Base-by-base conservation (phyloP, 2,113 vertebrate genomes). In the Oreochromis aureus region DNA sequence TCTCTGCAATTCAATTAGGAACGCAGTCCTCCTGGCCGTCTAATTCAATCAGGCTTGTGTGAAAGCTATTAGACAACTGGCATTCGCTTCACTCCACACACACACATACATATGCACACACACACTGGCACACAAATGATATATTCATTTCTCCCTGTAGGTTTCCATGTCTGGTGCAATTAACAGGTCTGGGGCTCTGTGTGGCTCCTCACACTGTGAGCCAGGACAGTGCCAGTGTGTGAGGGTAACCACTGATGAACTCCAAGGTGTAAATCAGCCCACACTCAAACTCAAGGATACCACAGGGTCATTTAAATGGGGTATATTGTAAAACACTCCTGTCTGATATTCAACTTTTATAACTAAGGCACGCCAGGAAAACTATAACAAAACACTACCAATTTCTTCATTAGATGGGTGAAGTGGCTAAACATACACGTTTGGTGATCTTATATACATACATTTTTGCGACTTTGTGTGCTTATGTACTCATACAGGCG, bases 31-130 rank as follows among this genome's bases (percentile, higher is more conserved):
- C 83, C 90, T 93, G 81, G 86, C 89, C 91, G 55, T 87, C 95
- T 96, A 96, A 96, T 97, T 96, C 94, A 96, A 96, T 97, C 94
- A 96, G 87, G 94, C 92, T 92, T 94, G 95, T 96, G 96, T 94
- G 94, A 96, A 96, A 95, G 95, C 95, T 95, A 97, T 96, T 96
- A 96, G 93, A 94, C 91, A 90, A 94, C 95, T 95, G 94, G 95
- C 93, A 94, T 96, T 95, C 83, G 84, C 88, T 92, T 94, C 93
- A 95, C 90, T 92, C 89, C 78, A 90, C 87, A 89, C 89, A 89
- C 84, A 92, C 92, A 89, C 91, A 22, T 19, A 22, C 41, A 76
- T 16, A 73, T 44, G 41, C n/a, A 27, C 22, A 30, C 71, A 76
- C 87, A 92, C 91, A 89, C 91, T 48, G 69, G 86, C 90, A 93